phyloP scores from a whole-genome alignment of 2,113 vertebrate species.

The Apistogramma diplotaenia region DNA sequence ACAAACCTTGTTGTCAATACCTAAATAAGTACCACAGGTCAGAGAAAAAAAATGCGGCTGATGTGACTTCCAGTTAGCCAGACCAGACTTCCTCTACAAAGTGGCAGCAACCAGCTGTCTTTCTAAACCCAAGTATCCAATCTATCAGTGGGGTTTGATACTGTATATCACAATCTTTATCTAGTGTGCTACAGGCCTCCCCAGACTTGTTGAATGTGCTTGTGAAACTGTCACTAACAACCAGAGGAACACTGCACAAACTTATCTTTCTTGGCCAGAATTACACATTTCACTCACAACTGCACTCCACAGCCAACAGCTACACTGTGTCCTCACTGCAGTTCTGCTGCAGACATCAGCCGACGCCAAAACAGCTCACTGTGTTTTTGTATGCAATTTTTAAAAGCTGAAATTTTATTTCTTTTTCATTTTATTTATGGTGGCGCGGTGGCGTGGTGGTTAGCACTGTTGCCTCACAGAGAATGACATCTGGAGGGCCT shows the following conservation, averaged over 20 bases:
- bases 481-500: too few relatives aligned
- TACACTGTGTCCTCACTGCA: neutral
- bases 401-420: neutral
- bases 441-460: too few relatives aligned
- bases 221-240: neutral
- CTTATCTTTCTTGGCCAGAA: conserved; percentile 20
- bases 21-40: too few relatives aligned
- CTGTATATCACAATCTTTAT: neutral
- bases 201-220: neutral
- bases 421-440: too few relatives aligned
- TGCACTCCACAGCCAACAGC: neutral
- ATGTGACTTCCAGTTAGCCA: conserved; percentile 7
- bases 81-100: neutral
- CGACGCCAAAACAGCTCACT: neutral
- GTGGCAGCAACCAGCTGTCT: neutral
- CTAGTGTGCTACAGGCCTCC: neutral
- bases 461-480: too few relatives aligned
- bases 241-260: neutral
- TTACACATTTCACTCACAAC: neutral
- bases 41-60: neutral
- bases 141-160: neutral
- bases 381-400: neutral
- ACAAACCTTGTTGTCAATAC: too few relatives aligned
- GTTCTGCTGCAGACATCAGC: neutral
- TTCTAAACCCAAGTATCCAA: neutral